These are phyloP conservation scores for Nysson spinosus DNA, from an alignment of 2,888 invertebrate genomes.

Conservation along the genomic window DNA sequence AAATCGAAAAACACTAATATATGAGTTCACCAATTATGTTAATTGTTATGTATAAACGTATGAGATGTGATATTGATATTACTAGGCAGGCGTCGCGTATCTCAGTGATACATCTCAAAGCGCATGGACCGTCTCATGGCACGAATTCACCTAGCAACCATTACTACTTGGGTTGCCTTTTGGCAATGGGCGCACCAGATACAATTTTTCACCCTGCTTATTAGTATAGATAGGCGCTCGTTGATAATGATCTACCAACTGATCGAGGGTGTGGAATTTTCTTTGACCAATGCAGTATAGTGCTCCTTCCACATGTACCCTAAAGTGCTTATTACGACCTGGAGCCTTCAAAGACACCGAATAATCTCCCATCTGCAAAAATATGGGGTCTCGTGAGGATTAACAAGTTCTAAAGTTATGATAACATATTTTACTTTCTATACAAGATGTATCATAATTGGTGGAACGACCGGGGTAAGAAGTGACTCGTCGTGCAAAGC, in stretches of 20 bases:
- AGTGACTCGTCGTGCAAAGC: no score
- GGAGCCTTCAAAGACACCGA: constrained; percentile 99
- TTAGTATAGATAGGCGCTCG: constrained; percentile 99
- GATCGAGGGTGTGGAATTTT: constrained; percentile 96
- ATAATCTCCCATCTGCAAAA: constrained; percentile 96
- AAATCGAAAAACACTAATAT: constrained; percentile 72
- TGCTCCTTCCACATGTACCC: constrained; percentile 95
- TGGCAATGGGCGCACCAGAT: constrained; percentile 95
- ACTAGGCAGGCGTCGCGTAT: constrained; percentile 70
- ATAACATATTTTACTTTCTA: no score
- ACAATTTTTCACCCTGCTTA: constrained; percentile 98
- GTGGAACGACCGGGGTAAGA: no score
- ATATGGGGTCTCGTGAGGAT: no score
- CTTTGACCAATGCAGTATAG: constrained; percentile 98
- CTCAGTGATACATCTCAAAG: constrained; percentile 58
- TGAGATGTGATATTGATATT: constrained; percentile 67
- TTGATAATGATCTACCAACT: constrained; percentile 98
- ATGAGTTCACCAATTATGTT: constrained; percentile 72
- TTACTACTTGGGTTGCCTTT: constrained; percentile 78
- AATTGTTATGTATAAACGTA: constrained; percentile 74
- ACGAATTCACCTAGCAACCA: constrained; percentile 73
- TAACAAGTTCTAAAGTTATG: no score
- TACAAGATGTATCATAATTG: no score
- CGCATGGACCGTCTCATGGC: constrained; percentile 60
- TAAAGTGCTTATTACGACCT: constrained; percentile 99